These are phyloP conservation scores for Synanthedon formicaeformis DNA, from an alignment of 2,888 invertebrate species.

Conservation along the genomic window DNA sequence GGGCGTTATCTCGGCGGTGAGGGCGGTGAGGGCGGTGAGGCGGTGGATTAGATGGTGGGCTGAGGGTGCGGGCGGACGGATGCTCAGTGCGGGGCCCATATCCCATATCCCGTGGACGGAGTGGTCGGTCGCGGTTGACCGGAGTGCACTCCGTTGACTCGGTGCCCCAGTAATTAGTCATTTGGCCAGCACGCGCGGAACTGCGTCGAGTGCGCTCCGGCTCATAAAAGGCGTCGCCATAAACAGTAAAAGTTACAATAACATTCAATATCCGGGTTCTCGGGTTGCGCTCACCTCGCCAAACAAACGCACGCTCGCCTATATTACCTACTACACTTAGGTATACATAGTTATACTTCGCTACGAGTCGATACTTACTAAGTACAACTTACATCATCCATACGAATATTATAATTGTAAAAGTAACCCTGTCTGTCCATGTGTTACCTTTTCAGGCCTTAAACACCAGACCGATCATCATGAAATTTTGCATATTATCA, in stretches of 20 bases:
- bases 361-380: too few species aligned
- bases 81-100: not conserved
- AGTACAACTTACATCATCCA: too few species aligned
- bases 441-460: too few species aligned
- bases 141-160: not conserved
- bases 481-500: too few species aligned
- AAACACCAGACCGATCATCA: too few species aligned
- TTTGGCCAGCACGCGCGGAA: not conserved
- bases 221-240: not conserved
- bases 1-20: slow-evolving; percentile 30
- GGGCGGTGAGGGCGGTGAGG: slow-evolving; percentile 16
- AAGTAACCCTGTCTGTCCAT: too few species aligned
- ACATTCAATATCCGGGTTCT: slow-evolving; percentile 3
- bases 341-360: too few species aligned
- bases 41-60: too few species aligned
- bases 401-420: too few species aligned
- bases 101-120: not conserved
- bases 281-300: slow-evolving; percentile 1
- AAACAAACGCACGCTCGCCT: not conserved
- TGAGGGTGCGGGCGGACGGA: not conserved
- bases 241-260: not conserved
- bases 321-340: not conserved
- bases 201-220: not conserved
- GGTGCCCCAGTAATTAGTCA: not conserved
- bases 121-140: slow-evolving; percentile 3